Evolutionary conservation across 2,797 vertebrate species (phyloP), one percentile per base, ranked within the genome.

Genomic region (Clarias pachynema): DNA sequence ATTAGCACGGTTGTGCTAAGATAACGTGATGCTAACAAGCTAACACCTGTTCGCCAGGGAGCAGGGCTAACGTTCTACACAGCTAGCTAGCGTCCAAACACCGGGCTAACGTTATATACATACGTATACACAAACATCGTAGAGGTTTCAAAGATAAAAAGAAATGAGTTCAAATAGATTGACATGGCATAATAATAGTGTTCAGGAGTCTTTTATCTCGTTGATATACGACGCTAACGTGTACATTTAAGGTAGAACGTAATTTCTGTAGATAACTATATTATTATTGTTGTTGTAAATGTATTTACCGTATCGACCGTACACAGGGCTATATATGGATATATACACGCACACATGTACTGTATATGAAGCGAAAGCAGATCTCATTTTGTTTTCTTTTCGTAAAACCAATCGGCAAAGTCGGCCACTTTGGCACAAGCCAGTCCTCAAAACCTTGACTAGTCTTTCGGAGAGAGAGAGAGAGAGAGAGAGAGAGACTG

Each of bases 351-450:
- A 49, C 44, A 49, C 57, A 59, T 18, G 16, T 40, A 44, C 44
- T 18, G 16, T 40, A 44, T 72, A 20, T 72, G 34, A 37, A 1
- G 20, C 31, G 22, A 26, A 65, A 24, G 40, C 22, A 26, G 16
- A 65, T 8, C 49, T 77, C n/a, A 12, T 49, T 49, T 10, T 80
- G 37, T 82, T 84, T 59, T 89, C 84, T 87, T 83, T 0, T 37
- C 37, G 34, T 81, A 40, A 75, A 81, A 53, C 59, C 69, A 63
- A 79, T 70, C 66, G 77, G 65, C 63, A 82, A 74, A 89, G 88
- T 88, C 79, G 77, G 84, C 44, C 90, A 91, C 90, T 92, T 89
- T 90, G 82, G 82, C 86, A 85, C 75, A 81, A 79, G 87, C 70
- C 31, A 83, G 62, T 53, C 88, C 69, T 72, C 68, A 91, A 31